Base-by-base conservation (phyloP, 2,113 vertebrate species). In the Mus spicilegus region DNA sequence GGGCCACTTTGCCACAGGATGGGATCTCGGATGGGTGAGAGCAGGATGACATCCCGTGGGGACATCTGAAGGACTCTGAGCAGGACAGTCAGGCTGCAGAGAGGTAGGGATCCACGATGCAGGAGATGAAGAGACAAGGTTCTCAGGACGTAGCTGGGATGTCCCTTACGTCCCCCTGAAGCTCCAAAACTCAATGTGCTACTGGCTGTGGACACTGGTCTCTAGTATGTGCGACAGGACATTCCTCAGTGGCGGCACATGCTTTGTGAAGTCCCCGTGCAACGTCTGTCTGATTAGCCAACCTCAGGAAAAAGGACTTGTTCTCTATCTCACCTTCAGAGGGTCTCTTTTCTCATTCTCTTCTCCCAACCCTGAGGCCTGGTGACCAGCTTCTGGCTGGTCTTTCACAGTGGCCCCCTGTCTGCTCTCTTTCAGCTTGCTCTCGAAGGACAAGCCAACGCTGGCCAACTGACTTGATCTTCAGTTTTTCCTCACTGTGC, bases 311-410 rank as follows among this genome's bases (percentile, higher is more conserved):
- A 16, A 36, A 39, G 22, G 49, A 1, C 39, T 13, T 20, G 0
- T 9, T 13, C 46, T 51, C 80, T 22, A 11, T 3, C 0, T 2
- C 10, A 12, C 22, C 11, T 39, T 56, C 30, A 58, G 28, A 2
- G 2, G 26, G 22, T 76, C 12, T 65, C 7, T 86, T 69, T 86
- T 93, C 88, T 26, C 91, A 75, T 91, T 82, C 36, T 85, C 69
- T 36, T 69, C 89, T 76, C 28, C 4, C 5, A 0, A n/a, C 24
- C 72, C 90, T 30, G 0, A 4, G 36, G n/a, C 88, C 86, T 89
- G 1, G 96, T 97, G 97, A 95, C 95, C 92, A 42, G 4, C 22
- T 30, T 33, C 0, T 0, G 3, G 97, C 97, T 97, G 97, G 97
- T 95, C 89, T 94, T 84, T 80, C 92, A 14, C 87, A 95, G 87